Evolutionary conservation across 1,140 invertebrate species (phyloP), one percentile per base, ranked within the genome.

Genomic region (Drosophila baimaii): DNA sequence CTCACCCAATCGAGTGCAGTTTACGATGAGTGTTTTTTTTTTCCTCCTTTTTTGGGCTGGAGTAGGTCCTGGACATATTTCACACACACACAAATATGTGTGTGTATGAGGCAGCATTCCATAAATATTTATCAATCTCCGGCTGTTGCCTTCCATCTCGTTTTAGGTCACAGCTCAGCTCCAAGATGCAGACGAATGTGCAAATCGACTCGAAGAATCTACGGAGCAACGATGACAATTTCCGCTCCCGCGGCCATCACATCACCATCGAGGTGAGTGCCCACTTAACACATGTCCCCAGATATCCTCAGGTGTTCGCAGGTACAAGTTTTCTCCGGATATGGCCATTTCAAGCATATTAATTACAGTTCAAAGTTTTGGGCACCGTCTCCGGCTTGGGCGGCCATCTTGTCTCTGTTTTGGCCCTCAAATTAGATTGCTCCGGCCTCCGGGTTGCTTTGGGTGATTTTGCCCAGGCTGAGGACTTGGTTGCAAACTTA

Each of bases 121-220:
- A 73, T 77, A 74, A 74, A 81, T 61, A 64, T 52, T 51, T 41
- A 75, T 76, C 72, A 15, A 33, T 43, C 58, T 52, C 5, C 15
- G 13, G 15, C 35, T 54, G 19, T 17, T 9, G 21, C 27, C n/a
- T 37, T 37, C 51, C 49, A 5, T 27, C 17, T 41, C 17, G 35
- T 65, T 65, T 41, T 17, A 57, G 54, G 54, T 9, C 31, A 29
- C 19, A n/a, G 17, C 17, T n/a, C 21, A 5, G n/a, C 15, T 37
- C 43, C 88, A 93, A 77, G 41, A 95, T 95, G 94, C 94, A 95
- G 93, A 95, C 94, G 15, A 95, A 95, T 83, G 94, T 95, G 66
- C 94, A 94, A 90, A 95, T 95, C 52, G 94, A 95, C 90, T 94
- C 94, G 21, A 95, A 94, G 85, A 93, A 92, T 72, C 92, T 94